Conservation (phyloP, 2,888 invertebrate genomes). For the Elegia similella region DNA sequence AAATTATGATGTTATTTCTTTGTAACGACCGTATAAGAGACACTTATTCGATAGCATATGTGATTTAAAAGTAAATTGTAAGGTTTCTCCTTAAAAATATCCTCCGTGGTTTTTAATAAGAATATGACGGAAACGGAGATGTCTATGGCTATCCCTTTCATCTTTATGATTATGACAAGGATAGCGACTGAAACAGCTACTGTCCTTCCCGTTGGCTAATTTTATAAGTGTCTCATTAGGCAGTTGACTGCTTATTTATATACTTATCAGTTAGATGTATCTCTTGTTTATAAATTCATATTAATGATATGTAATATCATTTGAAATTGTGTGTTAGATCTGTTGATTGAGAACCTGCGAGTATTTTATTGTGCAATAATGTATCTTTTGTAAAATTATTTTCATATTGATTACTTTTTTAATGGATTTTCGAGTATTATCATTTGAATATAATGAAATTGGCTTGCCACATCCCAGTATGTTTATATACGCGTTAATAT, state of each 20-base stretch:
- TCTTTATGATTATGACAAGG: too few relatives aligned
- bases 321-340: conserved; percentile 52
- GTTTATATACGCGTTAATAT: neutral
- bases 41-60: conserved; percentile 10
- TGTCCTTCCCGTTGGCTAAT: too few relatives aligned
- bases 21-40: conserved; percentile 15
- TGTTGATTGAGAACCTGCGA: conserved; percentile 46
- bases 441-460: conserved; percentile 13
- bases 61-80: neutral
- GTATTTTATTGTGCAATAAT: conserved; percentile 59
- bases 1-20: conserved; percentile 26
- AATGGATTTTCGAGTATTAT: conserved; percentile 24
- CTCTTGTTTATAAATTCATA: conserved; percentile 37
- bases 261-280: conserved; percentile 27
- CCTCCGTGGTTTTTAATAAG: too few relatives aligned
- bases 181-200: too few relatives aligned
- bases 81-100: too few relatives aligned
- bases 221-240: conserved; percentile 21
- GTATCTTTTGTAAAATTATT: conserved; percentile 29
- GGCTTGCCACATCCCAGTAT: neutral
- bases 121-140: too few relatives aligned
- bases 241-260: conserved; percentile 23
- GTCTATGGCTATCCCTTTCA: too few relatives aligned
- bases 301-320: conserved; percentile 75
- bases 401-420: conserved; percentile 32